Evolutionary conservation across 2,797 vertebrate genomes (phyloP).

Genomic region (Tarsius wallacei): DNA sequence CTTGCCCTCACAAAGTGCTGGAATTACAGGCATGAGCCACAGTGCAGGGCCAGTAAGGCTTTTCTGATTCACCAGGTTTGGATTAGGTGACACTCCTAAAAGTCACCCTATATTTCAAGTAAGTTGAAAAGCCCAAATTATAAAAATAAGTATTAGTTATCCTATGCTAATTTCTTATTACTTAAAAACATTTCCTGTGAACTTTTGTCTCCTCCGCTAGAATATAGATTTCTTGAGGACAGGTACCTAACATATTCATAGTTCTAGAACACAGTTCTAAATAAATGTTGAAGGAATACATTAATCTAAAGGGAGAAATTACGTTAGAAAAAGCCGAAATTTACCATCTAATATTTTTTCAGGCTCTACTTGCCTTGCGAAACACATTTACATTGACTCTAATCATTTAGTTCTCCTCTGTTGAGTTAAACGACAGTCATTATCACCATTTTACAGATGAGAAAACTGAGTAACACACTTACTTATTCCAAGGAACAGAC

Average conservation of each 20-base stretch:
- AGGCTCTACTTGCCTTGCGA: not conserved
- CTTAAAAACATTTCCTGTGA: not conserved
- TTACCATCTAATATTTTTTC: not conserved
- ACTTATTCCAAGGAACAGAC: not conserved
- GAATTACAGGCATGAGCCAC: too few relatives aligned
- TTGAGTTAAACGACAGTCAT: not conserved
- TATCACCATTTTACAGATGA: constrained; percentile 18
- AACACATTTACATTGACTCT: not conserved
- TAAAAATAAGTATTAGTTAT: not conserved
- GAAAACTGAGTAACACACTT: not conserved
- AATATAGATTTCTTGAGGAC: not conserved
- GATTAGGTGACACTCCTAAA: not conserved
- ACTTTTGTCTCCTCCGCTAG: not conserved
- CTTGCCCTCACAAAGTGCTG: too few relatives aligned
- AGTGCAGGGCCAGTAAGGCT: not conserved
- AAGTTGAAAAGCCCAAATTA: not conserved
- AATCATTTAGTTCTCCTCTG: not conserved
- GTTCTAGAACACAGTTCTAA: not conserved
- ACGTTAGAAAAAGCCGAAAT: not conserved
- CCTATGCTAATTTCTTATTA: not conserved
- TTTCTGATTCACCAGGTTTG: constrained; percentile 7
- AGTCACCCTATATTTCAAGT: not conserved
- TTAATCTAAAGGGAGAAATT: not conserved
- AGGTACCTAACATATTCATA: not conserved
- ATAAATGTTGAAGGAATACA: not conserved